Evolutionary conservation across 2,113 vertebrate genomes (phyloP).

Genomic region (Nerophis lumbriciformis): DNA sequence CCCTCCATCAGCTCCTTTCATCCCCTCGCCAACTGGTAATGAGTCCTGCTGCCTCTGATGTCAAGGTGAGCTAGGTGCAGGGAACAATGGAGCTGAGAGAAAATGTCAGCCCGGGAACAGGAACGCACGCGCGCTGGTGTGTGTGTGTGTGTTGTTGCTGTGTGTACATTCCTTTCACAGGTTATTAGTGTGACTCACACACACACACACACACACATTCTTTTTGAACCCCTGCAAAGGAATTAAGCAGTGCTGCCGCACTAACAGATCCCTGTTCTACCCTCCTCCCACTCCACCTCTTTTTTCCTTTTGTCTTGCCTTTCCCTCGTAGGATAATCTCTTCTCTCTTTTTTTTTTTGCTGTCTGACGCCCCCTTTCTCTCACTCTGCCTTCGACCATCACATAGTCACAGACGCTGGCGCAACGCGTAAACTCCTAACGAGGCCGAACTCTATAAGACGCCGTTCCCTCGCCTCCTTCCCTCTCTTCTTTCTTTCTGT

Average conservation of each 20-base stretch:
- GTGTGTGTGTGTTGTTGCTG: background rate
- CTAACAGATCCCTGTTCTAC: slow-evolving; percentile 50
- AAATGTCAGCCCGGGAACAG: slow-evolving; percentile 61
- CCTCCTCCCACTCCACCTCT: slow-evolving; percentile 61
- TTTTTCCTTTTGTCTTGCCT: slow-evolving; percentile 56
- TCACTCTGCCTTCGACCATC: slow-evolving; percentile 12
- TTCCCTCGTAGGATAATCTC: slow-evolving; percentile 55
- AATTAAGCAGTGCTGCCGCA: slow-evolving; percentile 60
- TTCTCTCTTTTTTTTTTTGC: slow-evolving; percentile 11
- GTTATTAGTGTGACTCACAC: slow-evolving; percentile 58
- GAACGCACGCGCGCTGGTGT: background rate
- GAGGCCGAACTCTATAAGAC: too few relatives aligned
- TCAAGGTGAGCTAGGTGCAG: slow-evolving; percentile 69
- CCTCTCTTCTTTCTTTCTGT: slow-evolving; percentile 17
- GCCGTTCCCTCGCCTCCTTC: background rate
- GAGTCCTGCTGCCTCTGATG: slow-evolving; percentile 69
- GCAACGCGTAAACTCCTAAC: too few relatives aligned
- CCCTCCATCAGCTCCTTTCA: slow-evolving; percentile 59
- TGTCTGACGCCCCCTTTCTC: slow-evolving; percentile 8
- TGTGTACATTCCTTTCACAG: slow-evolving; percentile 32
- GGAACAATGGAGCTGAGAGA: slow-evolving; percentile 67
- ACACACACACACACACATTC: slow-evolving; percentile 34
- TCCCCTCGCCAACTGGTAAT: slow-evolving; percentile 64
- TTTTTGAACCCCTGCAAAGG: slow-evolving; percentile 68
- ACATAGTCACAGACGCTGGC: background rate